Conservation (phyloP, 2,888 invertebrate species). For the Macrosiphum euphorbiae region DNA sequence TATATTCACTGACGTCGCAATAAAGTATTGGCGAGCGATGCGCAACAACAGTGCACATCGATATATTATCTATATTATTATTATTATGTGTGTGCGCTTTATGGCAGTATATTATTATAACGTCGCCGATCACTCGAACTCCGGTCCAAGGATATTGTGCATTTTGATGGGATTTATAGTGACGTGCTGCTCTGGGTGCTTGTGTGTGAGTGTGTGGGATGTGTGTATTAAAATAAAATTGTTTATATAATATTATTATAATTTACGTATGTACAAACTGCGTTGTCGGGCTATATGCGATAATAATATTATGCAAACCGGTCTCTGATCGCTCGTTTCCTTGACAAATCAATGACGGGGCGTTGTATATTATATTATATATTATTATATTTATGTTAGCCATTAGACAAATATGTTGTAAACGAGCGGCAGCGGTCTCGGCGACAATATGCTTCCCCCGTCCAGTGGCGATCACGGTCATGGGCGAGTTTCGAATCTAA, state of each 20-base stretch:
- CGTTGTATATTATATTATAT: not conserved
- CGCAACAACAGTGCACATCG: not conserved
- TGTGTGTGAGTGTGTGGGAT: not conserved
- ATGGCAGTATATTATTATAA: not conserved
- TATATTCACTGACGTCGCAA: slow-evolving; percentile 50
- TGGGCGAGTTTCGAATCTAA: not conserved
- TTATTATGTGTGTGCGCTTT: not conserved
- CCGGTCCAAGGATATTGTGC: slow-evolving; percentile 17
- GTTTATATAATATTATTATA: not conserved
- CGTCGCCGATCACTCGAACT: slow-evolving; percentile 37
- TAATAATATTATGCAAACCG: slow-evolving; percentile 32
- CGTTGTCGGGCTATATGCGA: not conserved
- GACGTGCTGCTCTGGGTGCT: not conserved
- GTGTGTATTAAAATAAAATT: slow-evolving; percentile 30
- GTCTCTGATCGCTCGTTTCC: not conserved
- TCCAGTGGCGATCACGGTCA: not conserved
- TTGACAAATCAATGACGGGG: slow-evolving; percentile 27
- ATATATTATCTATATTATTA: not conserved
- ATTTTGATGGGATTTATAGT: slow-evolving; percentile 44
- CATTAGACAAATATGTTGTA: not conserved
- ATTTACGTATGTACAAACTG: not conserved
- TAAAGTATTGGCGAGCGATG: slow-evolving; percentile 44
- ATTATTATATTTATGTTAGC: not conserved
- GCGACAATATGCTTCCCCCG: not conserved
- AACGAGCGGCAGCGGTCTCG: not conserved